Conservation (phyloP, 2,113 vertebrate genomes). For the Ariopsis seemanni region DNA sequence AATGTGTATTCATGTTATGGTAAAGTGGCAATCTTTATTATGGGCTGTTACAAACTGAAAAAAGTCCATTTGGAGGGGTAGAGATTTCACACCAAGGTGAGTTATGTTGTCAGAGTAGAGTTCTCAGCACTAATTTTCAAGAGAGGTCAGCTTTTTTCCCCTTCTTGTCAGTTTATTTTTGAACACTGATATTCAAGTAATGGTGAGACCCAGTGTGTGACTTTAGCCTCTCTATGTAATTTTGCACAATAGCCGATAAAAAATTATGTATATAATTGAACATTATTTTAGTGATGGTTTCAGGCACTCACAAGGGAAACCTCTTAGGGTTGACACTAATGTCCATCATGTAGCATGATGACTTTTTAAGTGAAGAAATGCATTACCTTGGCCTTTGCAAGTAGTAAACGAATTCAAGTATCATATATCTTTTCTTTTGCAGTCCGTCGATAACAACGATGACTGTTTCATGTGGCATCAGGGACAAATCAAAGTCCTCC, state of each 20-base stretch:
- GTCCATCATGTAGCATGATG: constrained; percentile 63
- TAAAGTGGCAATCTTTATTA: constrained; percentile 85
- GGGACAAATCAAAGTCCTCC: too few species aligned
- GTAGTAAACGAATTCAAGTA: neutral
- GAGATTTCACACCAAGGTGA: constrained; percentile 83
- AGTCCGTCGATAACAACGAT: too few species aligned
- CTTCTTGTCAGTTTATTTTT: constrained; percentile 86
- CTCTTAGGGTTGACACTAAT: constrained; percentile 67
- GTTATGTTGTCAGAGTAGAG: constrained; percentile 86
- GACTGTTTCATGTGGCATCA: neutral
- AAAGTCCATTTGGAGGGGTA: constrained; percentile 84
- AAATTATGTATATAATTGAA: constrained; percentile 89
- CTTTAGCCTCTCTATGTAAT: constrained; percentile 83
- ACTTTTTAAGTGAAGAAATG: constrained; percentile 65
- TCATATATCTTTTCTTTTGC: neutral
- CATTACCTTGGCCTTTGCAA: neutral
- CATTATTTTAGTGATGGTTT: constrained; percentile 78
- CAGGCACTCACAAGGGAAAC: constrained; percentile 61
- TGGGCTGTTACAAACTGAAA: constrained; percentile 81
- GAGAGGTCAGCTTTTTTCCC: constrained; percentile 83
- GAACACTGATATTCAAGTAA: constrained; percentile 93
- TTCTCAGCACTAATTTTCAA: constrained; percentile 85
- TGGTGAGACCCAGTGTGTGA: constrained; percentile 81
- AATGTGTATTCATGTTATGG: constrained; percentile 93
- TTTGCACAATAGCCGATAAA: constrained; percentile 80